Percentiles rank a stretch among this genome's conserved stretches.
Conservation (phyloP, 1,140 invertebrate species). For the Drosophila setifemur region DNA sequence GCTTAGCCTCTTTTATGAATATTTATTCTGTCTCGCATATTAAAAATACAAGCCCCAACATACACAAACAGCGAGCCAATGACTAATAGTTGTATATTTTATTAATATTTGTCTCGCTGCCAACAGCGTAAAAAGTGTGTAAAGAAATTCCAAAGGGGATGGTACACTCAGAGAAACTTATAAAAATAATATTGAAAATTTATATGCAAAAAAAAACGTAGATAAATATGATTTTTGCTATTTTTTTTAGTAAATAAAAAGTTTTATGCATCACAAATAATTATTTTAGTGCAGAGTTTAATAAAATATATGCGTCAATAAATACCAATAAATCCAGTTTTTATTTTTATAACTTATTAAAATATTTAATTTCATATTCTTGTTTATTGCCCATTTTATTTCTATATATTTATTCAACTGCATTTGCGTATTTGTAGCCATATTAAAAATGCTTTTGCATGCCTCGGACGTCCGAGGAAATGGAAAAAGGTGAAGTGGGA, state of each 20-base stretch:
- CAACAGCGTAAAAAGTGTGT: neutral
- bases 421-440: too few species aligned
- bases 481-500: conserved; percentile 11
- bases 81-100: conserved; percentile 81
- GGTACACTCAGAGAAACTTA: neutral
- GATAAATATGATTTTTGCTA: too few species aligned
- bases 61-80: conserved; percentile 57
- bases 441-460: conserved; percentile 25
- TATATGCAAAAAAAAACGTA: neutral
- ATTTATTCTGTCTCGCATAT: conserved; percentile 79
- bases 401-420: too few species aligned
- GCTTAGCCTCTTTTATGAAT: conserved; percentile 70
- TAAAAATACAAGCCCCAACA: conserved; percentile 69
- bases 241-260: too few species aligned
- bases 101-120: conserved; percentile 76
- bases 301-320: too few species aligned
- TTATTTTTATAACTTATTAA: too few species aligned
- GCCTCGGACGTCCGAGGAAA: conserved; percentile 1
- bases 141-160: neutral
- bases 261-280: too few species aligned
- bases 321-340: too few species aligned
- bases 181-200: neutral
- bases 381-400: neutral
- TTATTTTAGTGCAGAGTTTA: too few species aligned
- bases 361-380: neutral